Evolutionary conservation across 2,888 invertebrate species (phyloP).

Genomic region (Entomobrya proxima): DNA sequence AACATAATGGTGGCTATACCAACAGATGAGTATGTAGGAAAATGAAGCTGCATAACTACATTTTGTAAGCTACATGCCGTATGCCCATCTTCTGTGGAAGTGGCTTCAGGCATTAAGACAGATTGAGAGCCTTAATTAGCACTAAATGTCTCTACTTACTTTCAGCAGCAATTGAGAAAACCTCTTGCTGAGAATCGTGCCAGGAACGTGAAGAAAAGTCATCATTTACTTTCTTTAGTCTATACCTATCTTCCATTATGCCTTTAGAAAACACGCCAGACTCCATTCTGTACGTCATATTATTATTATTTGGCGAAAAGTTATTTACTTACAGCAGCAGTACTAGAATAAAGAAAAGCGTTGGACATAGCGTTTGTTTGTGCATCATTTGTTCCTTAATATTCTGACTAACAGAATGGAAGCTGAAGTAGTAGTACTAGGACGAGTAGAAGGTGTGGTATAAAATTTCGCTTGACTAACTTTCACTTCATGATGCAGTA

Average conservation of each 20-base stretch:
- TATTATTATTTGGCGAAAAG: no score
- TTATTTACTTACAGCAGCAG: no score
- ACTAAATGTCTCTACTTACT: constrained; percentile 53
- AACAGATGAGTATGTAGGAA: neutral
- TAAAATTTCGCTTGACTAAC: constrained; percentile 45
- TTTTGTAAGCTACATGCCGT: no score
- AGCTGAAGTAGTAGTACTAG: no score
- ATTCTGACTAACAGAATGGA: neutral
- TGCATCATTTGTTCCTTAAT: no score
- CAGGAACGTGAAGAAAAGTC: neutral
- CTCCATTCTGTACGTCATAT: no score
- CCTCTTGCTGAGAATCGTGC: neutral
- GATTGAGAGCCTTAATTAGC: constrained; percentile 61
- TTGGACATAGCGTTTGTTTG: no score
- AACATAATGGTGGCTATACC: neutral
- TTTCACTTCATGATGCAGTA: constrained; percentile 29
- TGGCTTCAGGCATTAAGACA: constrained; percentile 57
- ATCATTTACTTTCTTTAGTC: neutral
- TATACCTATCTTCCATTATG: neutral
- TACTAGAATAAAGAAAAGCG: no score
- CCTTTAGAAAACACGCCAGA: neutral
- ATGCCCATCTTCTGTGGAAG: neutral
- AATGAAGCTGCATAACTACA: no score
- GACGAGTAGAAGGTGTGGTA: neutral
- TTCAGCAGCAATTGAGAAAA: neutral